phyloP scores from a whole-genome alignment of 2,113 vertebrate genomes.

The Ramphastos sulfuratus region DNA sequence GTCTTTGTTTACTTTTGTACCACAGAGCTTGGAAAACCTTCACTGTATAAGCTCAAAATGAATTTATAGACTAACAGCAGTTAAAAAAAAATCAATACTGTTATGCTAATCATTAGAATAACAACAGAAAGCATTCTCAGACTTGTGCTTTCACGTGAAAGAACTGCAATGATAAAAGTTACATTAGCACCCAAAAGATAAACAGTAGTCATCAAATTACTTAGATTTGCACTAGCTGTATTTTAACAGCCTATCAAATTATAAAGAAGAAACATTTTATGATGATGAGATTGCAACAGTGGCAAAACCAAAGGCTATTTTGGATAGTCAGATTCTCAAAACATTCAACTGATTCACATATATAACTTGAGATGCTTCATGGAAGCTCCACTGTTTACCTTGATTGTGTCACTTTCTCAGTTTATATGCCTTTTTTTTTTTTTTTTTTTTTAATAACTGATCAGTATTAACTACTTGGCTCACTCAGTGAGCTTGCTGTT shows the following conservation, averaged over 20 bases:
- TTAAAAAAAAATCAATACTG: background rate
- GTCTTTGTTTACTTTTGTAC: background rate
- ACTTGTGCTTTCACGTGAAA: background rate
- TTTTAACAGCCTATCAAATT: background rate
- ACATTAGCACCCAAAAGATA: background rate
- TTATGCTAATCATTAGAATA: background rate
- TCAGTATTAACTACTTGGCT: background rate
- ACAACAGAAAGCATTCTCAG: background rate
- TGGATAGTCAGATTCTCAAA: background rate
- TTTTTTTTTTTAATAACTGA: background rate
- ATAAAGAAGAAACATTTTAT: background rate
- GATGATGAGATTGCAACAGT: background rate
- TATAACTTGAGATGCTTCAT: background rate
- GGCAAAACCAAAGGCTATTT: background rate
- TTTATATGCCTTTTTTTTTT: background rate
- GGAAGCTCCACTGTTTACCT: background rate
- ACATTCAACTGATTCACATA: background rate
- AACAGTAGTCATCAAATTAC: background rate
- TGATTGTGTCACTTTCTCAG: background rate
- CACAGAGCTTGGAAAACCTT: background rate
- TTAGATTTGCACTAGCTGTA: rapidly evolving
- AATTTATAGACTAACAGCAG: background rate
- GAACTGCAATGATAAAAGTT: background rate
- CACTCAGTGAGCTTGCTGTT: background rate
- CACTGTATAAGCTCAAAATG: background rate